Evolutionary conservation across 2,113 vertebrate species (phyloP).

Genomic region (Scopus umbretta): DNA sequence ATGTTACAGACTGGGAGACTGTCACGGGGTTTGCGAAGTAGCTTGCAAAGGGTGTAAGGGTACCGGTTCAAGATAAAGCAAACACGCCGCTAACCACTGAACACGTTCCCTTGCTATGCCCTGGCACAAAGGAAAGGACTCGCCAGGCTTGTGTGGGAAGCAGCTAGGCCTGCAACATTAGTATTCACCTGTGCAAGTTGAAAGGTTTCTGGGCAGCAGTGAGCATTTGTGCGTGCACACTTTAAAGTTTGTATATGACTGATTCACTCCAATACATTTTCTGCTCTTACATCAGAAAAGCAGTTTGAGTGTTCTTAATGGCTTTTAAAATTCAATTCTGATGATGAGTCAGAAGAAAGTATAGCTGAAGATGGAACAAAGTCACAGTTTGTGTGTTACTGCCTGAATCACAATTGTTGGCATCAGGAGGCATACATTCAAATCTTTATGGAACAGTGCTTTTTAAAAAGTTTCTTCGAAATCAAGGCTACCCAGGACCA

Average conservation of each 20-base stretch:
- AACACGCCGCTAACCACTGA: background rate
- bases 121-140: background rate
- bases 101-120: background rate
- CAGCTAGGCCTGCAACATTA: background rate
- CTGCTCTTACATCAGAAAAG: slow-evolving; percentile 27
- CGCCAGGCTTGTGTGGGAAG: background rate
- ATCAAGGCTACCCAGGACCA: slow-evolving; percentile 13
- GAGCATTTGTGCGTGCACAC: background rate
- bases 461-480: slow-evolving; percentile 44
- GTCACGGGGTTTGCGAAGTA: background rate
- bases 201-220: background rate
- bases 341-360: slow-evolving; percentile 59
- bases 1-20: background rate
- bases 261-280: slow-evolving; percentile 20
- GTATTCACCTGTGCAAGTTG: background rate
- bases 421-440: background rate
- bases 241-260: background rate
- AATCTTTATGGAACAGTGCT: slow-evolving; percentile 20
- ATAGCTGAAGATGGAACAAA: slow-evolving; percentile 44
- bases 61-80: background rate
- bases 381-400: background rate
- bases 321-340: slow-evolving; percentile 57
- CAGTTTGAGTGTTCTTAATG: slow-evolving; percentile 38
- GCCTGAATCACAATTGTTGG: slow-evolving; percentile 44
- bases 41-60: background rate